Evolutionary conservation across 2,888 invertebrate species (phyloP).

Genomic region (Drosophila borealis): DNA sequence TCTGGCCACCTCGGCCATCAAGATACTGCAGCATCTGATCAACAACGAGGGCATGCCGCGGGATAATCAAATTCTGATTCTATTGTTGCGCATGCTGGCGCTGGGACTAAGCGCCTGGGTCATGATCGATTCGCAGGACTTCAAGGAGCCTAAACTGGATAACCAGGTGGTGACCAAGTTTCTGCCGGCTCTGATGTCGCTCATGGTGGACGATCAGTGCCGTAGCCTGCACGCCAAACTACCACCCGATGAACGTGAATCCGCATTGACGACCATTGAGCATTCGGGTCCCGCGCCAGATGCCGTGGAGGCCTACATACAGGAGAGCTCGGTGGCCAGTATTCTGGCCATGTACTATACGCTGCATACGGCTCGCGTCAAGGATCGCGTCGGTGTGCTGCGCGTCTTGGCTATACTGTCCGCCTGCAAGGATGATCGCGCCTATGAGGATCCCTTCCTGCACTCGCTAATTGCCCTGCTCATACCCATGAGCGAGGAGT

Average conservation of each 20-base stretch:
- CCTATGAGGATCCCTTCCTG: conserved; percentile 97
- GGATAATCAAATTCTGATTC: conserved; percentile 95
- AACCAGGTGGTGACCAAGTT: conserved; percentile 97
- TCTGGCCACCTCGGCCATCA: conserved; percentile 95
- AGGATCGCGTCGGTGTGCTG: conserved; percentile 92
- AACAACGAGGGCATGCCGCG: conserved; percentile 95
- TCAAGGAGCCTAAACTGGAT: conserved; percentile 97
- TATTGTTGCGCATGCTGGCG: conserved; percentile 95
- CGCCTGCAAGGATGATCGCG: conserved; percentile 95
- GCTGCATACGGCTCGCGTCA: conserved; percentile 92
- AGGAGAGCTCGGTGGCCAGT: conserved; percentile 95
- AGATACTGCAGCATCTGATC: conserved; percentile 94
- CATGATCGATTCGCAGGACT: conserved; percentile 98
- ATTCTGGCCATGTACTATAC: conserved; percentile 98
- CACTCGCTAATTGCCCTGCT: conserved; percentile 93
- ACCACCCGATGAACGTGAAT: conserved; percentile 96
- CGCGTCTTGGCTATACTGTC: conserved; percentile 95
- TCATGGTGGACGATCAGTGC: conserved; percentile 96
- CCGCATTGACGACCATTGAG: conserved; percentile 96
- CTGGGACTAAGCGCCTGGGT: conserved; percentile 97
- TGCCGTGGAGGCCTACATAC: conserved; percentile 96
- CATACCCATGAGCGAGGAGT: conserved; percentile 96
- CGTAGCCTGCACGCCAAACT: conserved; percentile 92
- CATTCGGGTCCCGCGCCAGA: conserved; percentile 97
- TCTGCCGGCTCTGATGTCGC: conserved; percentile 95